Evolutionary conservation across 2,797 vertebrate species (phyloP).

Genomic region (Sebastiscus albofasciatus): DNA sequence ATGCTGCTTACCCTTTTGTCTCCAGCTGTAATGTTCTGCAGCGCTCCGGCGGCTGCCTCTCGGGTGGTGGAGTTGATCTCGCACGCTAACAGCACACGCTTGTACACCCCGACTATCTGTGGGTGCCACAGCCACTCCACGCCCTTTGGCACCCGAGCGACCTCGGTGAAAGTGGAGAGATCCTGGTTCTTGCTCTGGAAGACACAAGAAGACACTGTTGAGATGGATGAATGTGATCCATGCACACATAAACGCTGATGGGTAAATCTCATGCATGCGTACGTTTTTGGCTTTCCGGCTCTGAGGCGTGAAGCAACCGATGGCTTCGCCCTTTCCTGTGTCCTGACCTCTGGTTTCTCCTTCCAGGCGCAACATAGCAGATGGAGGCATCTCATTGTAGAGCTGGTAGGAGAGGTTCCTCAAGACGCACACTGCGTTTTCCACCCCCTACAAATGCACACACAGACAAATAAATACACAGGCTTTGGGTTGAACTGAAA

Average conservation of each 20-base stretch:
- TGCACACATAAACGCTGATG: neutral
- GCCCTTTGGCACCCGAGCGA: conserved; percentile 86
- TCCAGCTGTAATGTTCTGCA: conserved; percentile 97
- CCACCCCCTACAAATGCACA: conserved; percentile 85
- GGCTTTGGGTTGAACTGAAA: neutral
- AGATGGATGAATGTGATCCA: neutral
- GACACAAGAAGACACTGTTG: neutral
- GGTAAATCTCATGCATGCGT: conserved; percentile 60
- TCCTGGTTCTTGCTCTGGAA: conserved; percentile 82
- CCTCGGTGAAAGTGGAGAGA: conserved; percentile 86
- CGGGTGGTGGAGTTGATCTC: conserved; percentile 89
- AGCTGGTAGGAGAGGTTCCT: conserved; percentile 96
- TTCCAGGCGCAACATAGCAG: conserved; percentile 81
- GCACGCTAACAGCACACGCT: conserved; percentile 82
- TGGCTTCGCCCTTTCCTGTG: conserved; percentile 71
- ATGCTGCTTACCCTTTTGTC: conserved; percentile 86
- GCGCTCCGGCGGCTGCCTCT: conserved; percentile 90
- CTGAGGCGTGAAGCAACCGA: conserved; percentile 94
- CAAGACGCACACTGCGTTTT: conserved; percentile 91
- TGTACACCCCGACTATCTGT: conserved; percentile 87
- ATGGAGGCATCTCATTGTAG: conserved; percentile 88
- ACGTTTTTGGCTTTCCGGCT: conserved; percentile 92
- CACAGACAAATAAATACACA: conserved; percentile 6
- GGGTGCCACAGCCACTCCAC: conserved; percentile 96
- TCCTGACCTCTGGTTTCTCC: conserved; percentile 77